Percentiles rank a stretch among this genome's conserved stretches.
These are phyloP conservation scores for Thunnus maccoyii DNA, from an alignment of 2,113 vertebrate genomes.

Conservation along the genomic window DNA sequence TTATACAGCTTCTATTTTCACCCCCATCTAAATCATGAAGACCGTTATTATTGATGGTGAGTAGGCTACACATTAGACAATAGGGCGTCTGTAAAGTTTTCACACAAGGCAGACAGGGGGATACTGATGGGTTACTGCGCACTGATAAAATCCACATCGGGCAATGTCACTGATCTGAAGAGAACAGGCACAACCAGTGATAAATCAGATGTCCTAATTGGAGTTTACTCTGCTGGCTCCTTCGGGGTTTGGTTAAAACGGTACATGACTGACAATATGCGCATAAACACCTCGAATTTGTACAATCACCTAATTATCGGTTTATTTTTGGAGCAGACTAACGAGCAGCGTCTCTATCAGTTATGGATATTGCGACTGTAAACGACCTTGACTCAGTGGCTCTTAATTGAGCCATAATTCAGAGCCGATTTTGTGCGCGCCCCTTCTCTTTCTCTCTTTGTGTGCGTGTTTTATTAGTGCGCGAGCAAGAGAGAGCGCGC, in stretches of 20 bases:
- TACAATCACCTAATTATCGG: neutral
- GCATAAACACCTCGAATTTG: neutral
- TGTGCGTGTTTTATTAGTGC: neutral
- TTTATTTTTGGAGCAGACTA: neutral
- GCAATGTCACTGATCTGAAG: slow-evolving; percentile 32
- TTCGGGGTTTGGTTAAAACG: slow-evolving; percentile 29
- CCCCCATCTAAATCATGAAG: slow-evolving; percentile 80
- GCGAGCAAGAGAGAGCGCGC: neutral
- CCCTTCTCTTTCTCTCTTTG: neutral
- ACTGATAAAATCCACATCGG: slow-evolving; percentile 37
- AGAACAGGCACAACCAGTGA: slow-evolving; percentile 35
- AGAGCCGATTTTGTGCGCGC: slow-evolving; percentile 32
- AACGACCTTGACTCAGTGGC: slow-evolving; percentile 76
- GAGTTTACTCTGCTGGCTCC: slow-evolving; percentile 62
- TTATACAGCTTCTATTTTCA: slow-evolving; percentile 77
- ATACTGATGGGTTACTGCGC: slow-evolving; percentile 52
- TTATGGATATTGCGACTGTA: slow-evolving; percentile 42
- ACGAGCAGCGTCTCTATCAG: neutral
- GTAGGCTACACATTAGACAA: slow-evolving; percentile 51
- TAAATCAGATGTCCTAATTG: slow-evolving; percentile 67
- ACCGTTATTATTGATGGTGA: slow-evolving; percentile 81
- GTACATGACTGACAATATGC: slow-evolving; percentile 6
- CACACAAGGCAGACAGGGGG: slow-evolving; percentile 26
- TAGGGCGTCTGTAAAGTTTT: slow-evolving; percentile 67
- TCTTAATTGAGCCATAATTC: slow-evolving; percentile 69